A percentile compares a stretch with the other conserved stretches of the same genome.
Conservation (phyloP, 2,113 vertebrate genomes). For the Ranitomeya variabilis region DNA sequence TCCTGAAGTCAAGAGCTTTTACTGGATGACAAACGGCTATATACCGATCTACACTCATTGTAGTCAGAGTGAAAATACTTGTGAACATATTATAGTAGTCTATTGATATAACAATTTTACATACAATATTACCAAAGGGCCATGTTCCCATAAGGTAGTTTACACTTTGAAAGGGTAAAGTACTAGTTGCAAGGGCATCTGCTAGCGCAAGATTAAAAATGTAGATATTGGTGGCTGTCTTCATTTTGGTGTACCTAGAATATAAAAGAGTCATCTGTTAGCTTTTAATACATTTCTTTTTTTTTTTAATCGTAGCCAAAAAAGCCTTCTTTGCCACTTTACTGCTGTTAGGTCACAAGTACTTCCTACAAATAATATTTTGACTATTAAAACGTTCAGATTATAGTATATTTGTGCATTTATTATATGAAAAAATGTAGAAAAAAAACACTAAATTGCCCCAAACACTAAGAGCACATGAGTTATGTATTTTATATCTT, state of each 20-base stretch:
- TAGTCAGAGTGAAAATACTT: constrained; percentile 97
- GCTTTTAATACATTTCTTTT: not conserved
- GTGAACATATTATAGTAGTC: constrained; percentile 99
- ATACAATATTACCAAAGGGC: constrained; percentile 92
- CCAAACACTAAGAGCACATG: too few species aligned
- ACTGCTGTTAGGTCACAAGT: not conserved
- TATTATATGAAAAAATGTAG: too few species aligned
- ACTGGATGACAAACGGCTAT: constrained; percentile 96
- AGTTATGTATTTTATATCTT: too few species aligned
- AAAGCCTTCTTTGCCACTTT: not conserved
- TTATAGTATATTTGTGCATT: not conserved
- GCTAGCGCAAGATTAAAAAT: constrained; percentile 98
- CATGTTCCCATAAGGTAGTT: constrained; percentile 98
- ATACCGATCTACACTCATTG: constrained; percentile 98
- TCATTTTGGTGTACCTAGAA: constrained; percentile 97
- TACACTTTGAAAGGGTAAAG: constrained; percentile 95
- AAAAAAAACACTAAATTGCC: too few species aligned
- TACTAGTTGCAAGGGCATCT: constrained; percentile 94
- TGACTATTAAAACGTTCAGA: not conserved
- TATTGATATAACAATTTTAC: constrained; percentile 95
- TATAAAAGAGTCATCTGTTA: not conserved
- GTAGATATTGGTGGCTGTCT: constrained; percentile 99
- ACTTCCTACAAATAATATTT: not conserved
- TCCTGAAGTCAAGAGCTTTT: constrained; percentile 96
- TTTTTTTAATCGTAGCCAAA: not conserved